These are phyloP conservation scores for Buphagus erythrorhynchus DNA, from an alignment of 2,797 vertebrate species.

Conservation along the genomic window DNA sequence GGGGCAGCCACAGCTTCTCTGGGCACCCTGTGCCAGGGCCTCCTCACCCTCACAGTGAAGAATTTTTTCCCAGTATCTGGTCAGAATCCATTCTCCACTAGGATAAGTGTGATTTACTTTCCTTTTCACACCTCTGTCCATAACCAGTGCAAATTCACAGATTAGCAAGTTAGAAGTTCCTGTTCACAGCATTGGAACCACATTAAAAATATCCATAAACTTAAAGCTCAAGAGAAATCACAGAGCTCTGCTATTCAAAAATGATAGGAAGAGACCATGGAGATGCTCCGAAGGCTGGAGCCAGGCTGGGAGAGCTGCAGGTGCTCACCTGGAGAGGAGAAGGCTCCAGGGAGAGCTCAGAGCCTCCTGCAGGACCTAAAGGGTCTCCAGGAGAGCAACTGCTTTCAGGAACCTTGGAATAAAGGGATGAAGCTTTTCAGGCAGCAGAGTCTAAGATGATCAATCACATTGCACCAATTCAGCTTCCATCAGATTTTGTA, in stretches of 20 bases:
- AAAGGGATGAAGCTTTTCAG: background rate
- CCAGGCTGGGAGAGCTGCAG: background rate
- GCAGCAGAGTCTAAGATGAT: background rate
- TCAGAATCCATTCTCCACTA: background rate
- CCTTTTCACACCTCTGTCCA: background rate
- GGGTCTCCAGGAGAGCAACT: background rate
- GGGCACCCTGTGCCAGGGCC: background rate
- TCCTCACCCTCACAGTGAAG: accelerated
- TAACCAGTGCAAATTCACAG: background rate
- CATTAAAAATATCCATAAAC: background rate
- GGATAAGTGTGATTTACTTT: background rate
- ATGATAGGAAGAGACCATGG: accelerated
- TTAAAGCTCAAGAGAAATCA: background rate
- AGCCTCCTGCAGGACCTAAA: accelerated
- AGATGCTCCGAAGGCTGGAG: background rate
- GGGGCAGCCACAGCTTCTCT: background rate
- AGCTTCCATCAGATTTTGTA: background rate
- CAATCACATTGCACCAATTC: background rate
- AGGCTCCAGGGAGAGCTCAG: background rate
- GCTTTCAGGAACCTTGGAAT: background rate
- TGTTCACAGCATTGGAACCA: background rate
- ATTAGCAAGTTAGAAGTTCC: background rate
- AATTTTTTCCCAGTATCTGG: background rate
- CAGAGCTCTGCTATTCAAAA: background rate
- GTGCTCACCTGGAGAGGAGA: background rate